Percentiles rank a stretch among this genome's conserved stretches.
phyloP scores from a whole-genome alignment of 2,888 invertebrate species.

The Oxytorus armatus region DNA sequence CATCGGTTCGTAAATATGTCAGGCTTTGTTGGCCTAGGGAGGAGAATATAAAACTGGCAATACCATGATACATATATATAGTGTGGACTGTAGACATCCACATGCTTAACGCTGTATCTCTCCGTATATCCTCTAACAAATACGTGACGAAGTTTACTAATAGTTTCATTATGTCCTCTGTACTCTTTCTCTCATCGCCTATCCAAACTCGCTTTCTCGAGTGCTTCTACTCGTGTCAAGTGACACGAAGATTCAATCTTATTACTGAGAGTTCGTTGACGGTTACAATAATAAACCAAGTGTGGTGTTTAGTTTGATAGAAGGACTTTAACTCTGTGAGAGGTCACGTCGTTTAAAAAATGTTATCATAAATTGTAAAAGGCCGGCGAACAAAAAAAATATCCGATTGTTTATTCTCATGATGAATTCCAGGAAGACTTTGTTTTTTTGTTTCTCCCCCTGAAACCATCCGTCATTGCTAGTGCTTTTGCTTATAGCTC shows the following conservation, averaged over 20 bases:
- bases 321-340: too few relatives aligned
- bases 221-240: neutral
- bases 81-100: neutral
- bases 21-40: slow-evolving; percentile 35
- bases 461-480: slow-evolving; percentile 31
- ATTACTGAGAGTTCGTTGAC: neutral
- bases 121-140: neutral
- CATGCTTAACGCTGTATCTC: neutral
- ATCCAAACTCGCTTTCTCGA: slow-evolving; percentile 1
- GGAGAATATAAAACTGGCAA: slow-evolving; percentile 4
- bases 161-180: slow-evolving; percentile 55
- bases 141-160: slow-evolving; percentile 52
- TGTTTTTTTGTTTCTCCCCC: neutral
- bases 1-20: slow-evolving; percentile 59
- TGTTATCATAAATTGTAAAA: neutral
- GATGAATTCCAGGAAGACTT: neutral
- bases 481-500: slow-evolving; percentile 9
- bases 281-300: too few relatives aligned
- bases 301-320: too few relatives aligned
- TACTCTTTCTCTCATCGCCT: slow-evolving; percentile 30
- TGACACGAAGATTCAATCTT: neutral
- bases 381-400: neutral
- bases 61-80: slow-evolving; percentile 9
- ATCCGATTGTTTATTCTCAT: neutral
- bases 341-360: slow-evolving; percentile 5